Base-by-base conservation (phyloP, 2,888 invertebrate genomes). In the Spodoptera picta region DNA sequence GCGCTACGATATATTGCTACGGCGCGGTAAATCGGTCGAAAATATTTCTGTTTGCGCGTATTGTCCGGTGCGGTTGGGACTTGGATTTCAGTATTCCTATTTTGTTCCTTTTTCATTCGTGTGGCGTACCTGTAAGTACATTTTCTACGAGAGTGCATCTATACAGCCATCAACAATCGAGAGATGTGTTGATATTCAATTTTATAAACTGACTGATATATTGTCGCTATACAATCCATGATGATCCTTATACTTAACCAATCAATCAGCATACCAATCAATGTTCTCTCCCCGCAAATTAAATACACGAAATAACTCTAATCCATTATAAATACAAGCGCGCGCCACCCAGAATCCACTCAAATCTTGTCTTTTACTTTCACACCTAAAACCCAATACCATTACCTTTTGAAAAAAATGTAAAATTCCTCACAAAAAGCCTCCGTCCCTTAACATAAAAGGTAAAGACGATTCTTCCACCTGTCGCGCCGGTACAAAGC, bases 1-100 rank as follows among this genome's bases (percentile, higher is more conserved):
- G 65, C 65, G 80, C 80, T 82, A 81, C 79, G 80, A 82, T 77
- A 81, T 80, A 83, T 83, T 75, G 76, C 79, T 81, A 81, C 80
- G 74, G 74, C 75, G 77, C 75, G 77, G 75, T 77, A 81, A 79
- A 83, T 83, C 77, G 76, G 72, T 75, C 74, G 76, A 82, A 83
- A 81, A 83, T 78, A 79, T 80, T 84, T 80, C 77, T 73, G 77
- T 78, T 73, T 73, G 61, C 66, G 67, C 56, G 69, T 74, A 74
- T 77, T 82, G 83, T 79, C 74, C 76, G 59, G 70, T 57, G 56
- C 58, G 68, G 69, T 69, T 56, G 59, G 60, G 65, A 66, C 64
- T 73, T 68, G 50, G 65, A 61, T 81, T 81, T 71, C 46, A 69
- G 62, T 65, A 62, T 73, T 65, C 70, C 51, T 51, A 44, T 63